Evolutionary conservation across 2,888 invertebrate species (phyloP).

Genomic region (Drosophila paramelanica): DNA sequence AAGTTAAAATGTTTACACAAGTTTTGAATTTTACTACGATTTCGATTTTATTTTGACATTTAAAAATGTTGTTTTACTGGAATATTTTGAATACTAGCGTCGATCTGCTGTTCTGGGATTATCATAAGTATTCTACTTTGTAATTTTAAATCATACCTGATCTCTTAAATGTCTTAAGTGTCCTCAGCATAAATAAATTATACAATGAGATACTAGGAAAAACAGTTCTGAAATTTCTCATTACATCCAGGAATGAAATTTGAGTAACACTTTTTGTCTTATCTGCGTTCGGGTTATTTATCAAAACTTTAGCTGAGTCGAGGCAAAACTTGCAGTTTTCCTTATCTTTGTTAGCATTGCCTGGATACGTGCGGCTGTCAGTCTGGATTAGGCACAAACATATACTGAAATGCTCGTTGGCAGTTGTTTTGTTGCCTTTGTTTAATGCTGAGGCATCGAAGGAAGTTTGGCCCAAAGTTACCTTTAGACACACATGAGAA

Average conservation of each 20-base stretch:
- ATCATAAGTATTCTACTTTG: no score
- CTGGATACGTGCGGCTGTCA: slow-evolving; percentile 70
- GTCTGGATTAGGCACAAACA: slow-evolving; percentile 69
- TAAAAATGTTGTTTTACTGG: no score
- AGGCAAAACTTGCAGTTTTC: slow-evolving; percentile 60
- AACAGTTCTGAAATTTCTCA: no score
- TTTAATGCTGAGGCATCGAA: slow-evolving; percentile 18
- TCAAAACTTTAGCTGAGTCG: slow-evolving; percentile 8
- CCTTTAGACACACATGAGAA: slow-evolving; percentile 54
- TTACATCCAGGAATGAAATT: not conserved
- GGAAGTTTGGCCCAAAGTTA: slow-evolving; percentile 67
- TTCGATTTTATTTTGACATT: no score
- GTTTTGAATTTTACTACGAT: no score
- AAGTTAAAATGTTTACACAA: no score
- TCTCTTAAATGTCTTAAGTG: no score
- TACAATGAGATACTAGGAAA: no score
- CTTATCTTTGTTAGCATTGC: slow-evolving; percentile 60
- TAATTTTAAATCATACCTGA: no score
- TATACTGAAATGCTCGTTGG: slow-evolving; percentile 53
- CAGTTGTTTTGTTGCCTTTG: slow-evolving; percentile 51
- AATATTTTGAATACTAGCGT: no score
- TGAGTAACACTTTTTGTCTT: not conserved
- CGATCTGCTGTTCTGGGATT: no score
- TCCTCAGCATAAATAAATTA: no score
- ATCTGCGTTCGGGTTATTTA: slow-evolving; percentile 12